Evolutionary conservation across 1,140 invertebrate species (phyloP), one percentile per base, ranked within the genome.

Genomic region (Ceratina australensis): DNA sequence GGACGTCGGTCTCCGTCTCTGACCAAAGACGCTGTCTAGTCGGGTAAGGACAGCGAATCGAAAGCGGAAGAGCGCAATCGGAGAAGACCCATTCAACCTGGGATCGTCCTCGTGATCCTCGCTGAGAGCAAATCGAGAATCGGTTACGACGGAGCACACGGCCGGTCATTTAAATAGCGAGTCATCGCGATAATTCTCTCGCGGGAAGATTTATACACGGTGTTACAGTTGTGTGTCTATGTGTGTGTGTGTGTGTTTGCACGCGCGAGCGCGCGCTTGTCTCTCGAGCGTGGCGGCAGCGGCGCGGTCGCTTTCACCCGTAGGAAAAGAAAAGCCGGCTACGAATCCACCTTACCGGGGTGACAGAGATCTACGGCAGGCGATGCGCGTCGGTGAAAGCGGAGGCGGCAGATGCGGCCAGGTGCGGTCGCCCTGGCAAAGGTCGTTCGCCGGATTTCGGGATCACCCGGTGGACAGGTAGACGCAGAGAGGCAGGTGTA

Each of bases 401-500:
- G 56, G 50, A 57, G 64, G 72, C 5, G 72, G 49, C 56, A 61
- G 57, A 63, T 54, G 72, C 20, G 50, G 18, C 56, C 56, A 59
- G 56, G 56, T 54, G 13, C 65, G 49, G 24, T n/a, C 5, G 15
- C 24, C 13, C 2, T 33, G 5, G 2, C 28, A 33, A 18, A 26
- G 49, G 16, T 16, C 47, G 65, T 24, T 33, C 73, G 15, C 50
- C n/a, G 64, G 68, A 80, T 78, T 85, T 81, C 64, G 60, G 80
- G 56, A 78, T 87, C 78, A 83, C 76, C 86, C 81, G 78, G 20
- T 81, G 65, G 65, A 79, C 64, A 76, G 73, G 61, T 73, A 78
- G 78, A 57, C 16, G 67, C 52, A 33, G 16, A 33, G 16, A 74
- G 79, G 82, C 90, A 90, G 90, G 90, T 90, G 89, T 86, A 90